These are phyloP conservation scores for Agonopterix heracliana DNA, from an alignment of 2,888 invertebrate species.

Conservation along the genomic window DNA sequence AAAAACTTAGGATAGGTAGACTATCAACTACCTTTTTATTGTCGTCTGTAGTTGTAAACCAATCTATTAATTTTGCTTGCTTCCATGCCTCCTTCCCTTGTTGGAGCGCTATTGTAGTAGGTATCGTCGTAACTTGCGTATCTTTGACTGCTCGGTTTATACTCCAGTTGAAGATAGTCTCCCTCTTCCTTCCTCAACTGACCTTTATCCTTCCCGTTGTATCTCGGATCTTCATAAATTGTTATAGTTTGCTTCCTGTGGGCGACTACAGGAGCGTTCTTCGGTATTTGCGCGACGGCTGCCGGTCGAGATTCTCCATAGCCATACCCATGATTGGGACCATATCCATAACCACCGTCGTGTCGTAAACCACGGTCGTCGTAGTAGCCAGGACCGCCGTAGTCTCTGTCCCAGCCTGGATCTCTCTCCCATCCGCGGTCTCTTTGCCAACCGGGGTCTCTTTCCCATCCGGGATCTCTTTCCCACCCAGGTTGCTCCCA, in stretches of 20 bases:
- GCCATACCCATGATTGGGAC: conserved; percentile 54
- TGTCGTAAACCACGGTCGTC: conserved; percentile 58
- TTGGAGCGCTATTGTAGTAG: conserved; percentile 49
- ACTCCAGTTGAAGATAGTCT: conserved; percentile 60
- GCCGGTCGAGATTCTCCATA: conserved; percentile 54
- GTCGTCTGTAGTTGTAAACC: conserved; percentile 67
- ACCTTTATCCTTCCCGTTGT: conserved; percentile 55
- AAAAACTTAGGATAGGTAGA: conserved; percentile 8
- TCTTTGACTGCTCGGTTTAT: conserved; percentile 61
- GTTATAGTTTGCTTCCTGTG: conserved; percentile 69
- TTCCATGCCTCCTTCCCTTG: conserved; percentile 49
- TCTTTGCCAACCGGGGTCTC: conserved; percentile 31
- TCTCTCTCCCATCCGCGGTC: conserved; percentile 31
- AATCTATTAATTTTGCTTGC: conserved; percentile 68
- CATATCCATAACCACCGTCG: conserved; percentile 59
- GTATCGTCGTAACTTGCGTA: conserved; percentile 66
- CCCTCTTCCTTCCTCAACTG: conserved; percentile 57
- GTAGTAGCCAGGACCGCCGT: conserved; percentile 59
- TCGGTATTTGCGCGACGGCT: conserved; percentile 51
- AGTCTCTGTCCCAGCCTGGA: conserved; percentile 46
- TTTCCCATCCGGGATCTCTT: conserved; percentile 34
- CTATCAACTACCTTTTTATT: conserved; percentile 26
- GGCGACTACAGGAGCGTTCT: conserved; percentile 55
- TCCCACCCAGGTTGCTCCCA: conserved; percentile 43
- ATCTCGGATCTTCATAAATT: conserved; percentile 70